These are phyloP conservation scores for Theristicus caerulescens DNA, from an alignment of 2,113 vertebrate genomes.

Conservation along the genomic window DNA sequence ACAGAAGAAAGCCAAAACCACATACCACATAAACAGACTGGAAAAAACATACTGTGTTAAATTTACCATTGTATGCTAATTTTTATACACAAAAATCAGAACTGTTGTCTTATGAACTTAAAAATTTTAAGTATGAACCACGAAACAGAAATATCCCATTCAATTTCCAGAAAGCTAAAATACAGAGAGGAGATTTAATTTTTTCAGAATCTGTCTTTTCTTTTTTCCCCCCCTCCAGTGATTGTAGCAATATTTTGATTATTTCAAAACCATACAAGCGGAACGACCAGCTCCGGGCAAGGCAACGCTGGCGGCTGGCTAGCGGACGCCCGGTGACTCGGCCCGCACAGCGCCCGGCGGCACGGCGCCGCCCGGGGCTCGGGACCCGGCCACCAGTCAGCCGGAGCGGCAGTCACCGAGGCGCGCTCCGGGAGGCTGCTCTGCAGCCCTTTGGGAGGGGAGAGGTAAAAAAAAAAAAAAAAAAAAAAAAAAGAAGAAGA, in stretches of 20 bases:
- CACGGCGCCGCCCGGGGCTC: neutral
- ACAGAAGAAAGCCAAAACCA: neutral
- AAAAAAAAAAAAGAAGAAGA: too few relatives aligned
- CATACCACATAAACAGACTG: neutral
- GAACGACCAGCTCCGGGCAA: neutral
- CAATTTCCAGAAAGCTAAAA: neutral
- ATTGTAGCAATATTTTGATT: rapidly evolving
- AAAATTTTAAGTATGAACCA: neutral
- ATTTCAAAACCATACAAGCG: neutral
- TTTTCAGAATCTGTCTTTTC: neutral
- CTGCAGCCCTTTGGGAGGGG: neutral
- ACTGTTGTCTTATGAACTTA: neutral
- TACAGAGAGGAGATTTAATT: rapidly evolving
- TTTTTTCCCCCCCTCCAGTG: neutral
- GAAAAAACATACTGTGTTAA: neutral
- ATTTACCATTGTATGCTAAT: neutral
- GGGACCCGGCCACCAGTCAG: neutral
- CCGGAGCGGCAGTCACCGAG: neutral
- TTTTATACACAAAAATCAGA: neutral
- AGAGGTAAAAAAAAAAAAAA: too few relatives aligned
- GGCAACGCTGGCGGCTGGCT: rapidly evolving
- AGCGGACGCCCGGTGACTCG: rapidly evolving
- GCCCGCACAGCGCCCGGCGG: neutral
- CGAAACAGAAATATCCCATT: neutral
- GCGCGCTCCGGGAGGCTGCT: neutral